These are phyloP conservation scores for Baryphthengus martii DNA, from an alignment of 2,113 vertebrate genomes.

Conservation along the genomic window DNA sequence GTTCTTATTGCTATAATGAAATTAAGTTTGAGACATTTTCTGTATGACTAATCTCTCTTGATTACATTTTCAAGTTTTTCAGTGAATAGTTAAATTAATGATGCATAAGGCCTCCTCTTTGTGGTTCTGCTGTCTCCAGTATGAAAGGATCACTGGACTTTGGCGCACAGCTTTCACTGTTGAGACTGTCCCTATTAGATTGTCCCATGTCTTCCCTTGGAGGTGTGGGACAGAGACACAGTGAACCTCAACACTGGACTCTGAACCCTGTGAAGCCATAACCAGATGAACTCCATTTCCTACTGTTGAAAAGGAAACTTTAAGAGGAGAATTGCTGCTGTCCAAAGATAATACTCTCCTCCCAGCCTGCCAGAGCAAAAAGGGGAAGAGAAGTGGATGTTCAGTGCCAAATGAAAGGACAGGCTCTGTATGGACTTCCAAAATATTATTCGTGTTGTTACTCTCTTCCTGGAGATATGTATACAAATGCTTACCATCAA, in stretches of 20 bases:
- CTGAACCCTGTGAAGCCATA: background rate
- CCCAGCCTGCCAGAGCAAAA: background rate
- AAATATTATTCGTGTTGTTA: background rate
- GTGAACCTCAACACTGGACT: background rate
- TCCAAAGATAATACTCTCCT: background rate
- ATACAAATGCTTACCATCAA: background rate
- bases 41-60: background rate
- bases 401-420: background rate
- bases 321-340: background rate
- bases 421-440: background rate
- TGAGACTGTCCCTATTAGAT: rapidly evolving
- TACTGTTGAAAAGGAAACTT: background rate
- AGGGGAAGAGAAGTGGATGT: background rate
- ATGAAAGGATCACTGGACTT: background rate
- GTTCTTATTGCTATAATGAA: background rate
- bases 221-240: rapidly evolving
- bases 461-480: background rate
- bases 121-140: background rate
- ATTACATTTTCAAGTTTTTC: background rate
- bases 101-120: background rate
- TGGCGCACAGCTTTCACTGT: no score
- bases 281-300: background rate
- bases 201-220: rapidly evolving
- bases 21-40: background rate
- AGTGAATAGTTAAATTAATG: background rate